Conservation (phyloP, 53 echinoderm and acorn worm species). For the Antedon mediterranea region DNA sequence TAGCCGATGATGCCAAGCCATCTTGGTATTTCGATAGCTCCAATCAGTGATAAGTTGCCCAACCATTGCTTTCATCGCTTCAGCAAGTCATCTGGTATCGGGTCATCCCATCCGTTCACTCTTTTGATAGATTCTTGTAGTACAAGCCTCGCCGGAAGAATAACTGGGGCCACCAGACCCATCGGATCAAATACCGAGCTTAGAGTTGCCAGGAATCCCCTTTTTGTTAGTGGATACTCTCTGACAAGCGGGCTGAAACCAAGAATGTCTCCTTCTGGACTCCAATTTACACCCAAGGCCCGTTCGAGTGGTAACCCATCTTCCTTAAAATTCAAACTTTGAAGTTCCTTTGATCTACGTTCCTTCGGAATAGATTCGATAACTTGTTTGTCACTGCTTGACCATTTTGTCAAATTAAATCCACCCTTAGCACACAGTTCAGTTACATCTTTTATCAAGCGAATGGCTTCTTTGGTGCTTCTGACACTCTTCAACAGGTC, state of each 20-base stretch:
- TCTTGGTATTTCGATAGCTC: constrained; percentile 15
- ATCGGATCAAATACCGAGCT: constrained; percentile 17
- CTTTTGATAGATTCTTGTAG: constrained; percentile 2
- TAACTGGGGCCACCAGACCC: constrained; percentile 11
- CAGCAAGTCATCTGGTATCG: background rate
- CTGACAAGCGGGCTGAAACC: background rate
- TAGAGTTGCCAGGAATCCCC: constrained; percentile 13
- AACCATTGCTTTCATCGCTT: constrained; percentile 27
- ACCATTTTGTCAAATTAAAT: constrained; percentile 5
- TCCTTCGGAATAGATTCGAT: background rate
- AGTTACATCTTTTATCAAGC: constrained; percentile 19
- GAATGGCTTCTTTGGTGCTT: background rate
- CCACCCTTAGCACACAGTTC: constrained; percentile 25
- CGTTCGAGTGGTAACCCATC: constrained; percentile 22
- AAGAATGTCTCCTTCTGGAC: constrained; percentile 3
- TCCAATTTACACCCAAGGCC: constrained; percentile 18
- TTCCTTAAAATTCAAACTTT: background rate
- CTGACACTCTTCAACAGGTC: constrained; percentile 30
- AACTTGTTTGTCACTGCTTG: background rate
- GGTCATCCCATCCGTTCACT: constrained; percentile 7
- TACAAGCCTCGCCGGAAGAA: constrained; percentile 6
- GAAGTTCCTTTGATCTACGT: background rate
- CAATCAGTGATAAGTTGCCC: constrained; percentile 7
- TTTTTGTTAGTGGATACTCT: background rate
- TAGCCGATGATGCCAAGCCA: constrained; percentile 6